Conservation (phyloP, 2,888 invertebrate genomes). For the Scaptomyza tumidula region DNA sequence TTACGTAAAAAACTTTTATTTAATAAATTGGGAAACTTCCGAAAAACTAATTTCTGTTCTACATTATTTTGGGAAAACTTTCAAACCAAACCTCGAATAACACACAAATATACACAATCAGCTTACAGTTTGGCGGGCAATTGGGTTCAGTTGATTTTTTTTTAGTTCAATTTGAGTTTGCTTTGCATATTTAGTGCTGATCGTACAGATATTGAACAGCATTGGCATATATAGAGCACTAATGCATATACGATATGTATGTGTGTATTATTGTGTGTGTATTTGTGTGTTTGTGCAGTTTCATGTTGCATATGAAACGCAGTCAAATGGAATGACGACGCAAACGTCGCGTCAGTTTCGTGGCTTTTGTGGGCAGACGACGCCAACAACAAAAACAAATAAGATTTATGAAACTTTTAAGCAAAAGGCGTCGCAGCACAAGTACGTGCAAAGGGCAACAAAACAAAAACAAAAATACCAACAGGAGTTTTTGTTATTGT, state of each 20-base stretch:
- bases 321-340: constrained; percentile 79
- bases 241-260: constrained; percentile 9
- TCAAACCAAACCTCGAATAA: constrained; percentile 35
- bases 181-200: constrained; percentile 74
- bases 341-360: constrained; percentile 44
- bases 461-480: constrained; percentile 1
- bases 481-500: constrained; percentile 24
- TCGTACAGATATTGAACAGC: constrained; percentile 74
- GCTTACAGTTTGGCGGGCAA: constrained; percentile 62
- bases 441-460: constrained; percentile 31
- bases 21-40: background rate
- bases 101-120: constrained; percentile 9
- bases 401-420: constrained; percentile 81
- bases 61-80: constrained; percentile 2
- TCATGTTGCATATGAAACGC: constrained; percentile 72
- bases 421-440: constrained; percentile 68
- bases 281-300: constrained; percentile 43
- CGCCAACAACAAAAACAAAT: constrained; percentile 58
- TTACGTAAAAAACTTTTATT: too few relatives aligned
- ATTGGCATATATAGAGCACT: constrained; percentile 41
- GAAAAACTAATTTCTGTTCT: background rate
- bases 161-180: constrained; percentile 38
- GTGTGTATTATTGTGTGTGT: constrained; percentile 17
- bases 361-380: constrained; percentile 70
- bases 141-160: constrained; percentile 47